Evolutionary conservation across 2,888 invertebrate genomes (phyloP).

Genomic region (Synanthedon formicaeformis): DNA sequence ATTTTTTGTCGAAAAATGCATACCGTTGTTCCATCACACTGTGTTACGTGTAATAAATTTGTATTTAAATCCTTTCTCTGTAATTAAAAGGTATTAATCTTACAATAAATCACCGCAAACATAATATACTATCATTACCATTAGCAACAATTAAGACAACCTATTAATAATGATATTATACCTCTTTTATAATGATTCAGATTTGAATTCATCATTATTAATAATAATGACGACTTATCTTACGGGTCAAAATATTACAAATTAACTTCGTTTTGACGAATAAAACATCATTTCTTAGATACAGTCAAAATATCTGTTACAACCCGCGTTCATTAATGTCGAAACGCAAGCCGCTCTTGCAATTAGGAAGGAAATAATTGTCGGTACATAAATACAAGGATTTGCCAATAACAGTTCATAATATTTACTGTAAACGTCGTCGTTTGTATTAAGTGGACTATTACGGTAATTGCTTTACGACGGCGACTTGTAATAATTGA

Average conservation of each 20-base stretch:
- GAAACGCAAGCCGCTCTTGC: conserved; percentile 45
- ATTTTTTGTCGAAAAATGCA: too few species aligned
- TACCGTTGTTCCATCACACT: too few species aligned
- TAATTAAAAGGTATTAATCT: too few species aligned
- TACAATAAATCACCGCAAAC: conserved; percentile 51
- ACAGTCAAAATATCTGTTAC: conserved; percentile 60
- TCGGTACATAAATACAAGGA: conserved; percentile 45
- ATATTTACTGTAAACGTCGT: conserved; percentile 42
- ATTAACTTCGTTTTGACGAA: conserved; percentile 13
- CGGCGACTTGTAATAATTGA: conserved; percentile 34
- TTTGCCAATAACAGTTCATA: conserved; percentile 46
- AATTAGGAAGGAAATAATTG: conserved; percentile 60
- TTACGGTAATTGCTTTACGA: conserved; percentile 56
- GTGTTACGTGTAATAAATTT: too few species aligned
- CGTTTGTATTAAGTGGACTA: conserved; percentile 47
- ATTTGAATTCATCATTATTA: too few species aligned
- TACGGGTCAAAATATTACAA: conserved; percentile 2
- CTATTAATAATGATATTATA: not conserved
- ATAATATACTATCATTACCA: not conserved
- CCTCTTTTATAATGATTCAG: too few species aligned
- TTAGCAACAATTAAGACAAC: not conserved
- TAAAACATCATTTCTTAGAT: conserved; percentile 11
- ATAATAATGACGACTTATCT: not conserved
- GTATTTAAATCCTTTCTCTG: too few species aligned
- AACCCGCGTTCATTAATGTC: conserved; percentile 60